Evolutionary conservation across 2,113 vertebrate genomes (phyloP).

Genomic region (Plotosus lineatus): DNA sequence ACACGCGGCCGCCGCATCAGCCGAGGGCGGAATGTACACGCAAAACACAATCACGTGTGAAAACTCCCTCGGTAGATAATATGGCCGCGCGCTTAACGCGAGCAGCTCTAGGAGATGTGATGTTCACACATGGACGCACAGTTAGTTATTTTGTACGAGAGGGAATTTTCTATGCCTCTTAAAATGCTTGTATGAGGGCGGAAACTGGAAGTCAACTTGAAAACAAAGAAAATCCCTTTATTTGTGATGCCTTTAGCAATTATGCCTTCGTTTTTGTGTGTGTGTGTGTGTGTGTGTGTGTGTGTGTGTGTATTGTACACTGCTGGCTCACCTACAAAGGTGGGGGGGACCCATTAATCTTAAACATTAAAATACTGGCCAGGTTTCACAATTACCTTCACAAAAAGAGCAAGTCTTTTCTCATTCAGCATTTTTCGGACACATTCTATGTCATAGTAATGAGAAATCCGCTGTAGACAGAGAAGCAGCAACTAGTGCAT

Average conservation of each 20-base stretch:
- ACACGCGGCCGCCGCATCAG: no score
- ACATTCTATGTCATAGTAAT: not conserved
- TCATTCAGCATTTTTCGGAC: not conserved
- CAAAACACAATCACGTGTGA: no score
- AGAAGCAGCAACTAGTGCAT: not conserved
- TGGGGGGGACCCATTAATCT: not conserved
- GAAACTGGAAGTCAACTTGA: no score
- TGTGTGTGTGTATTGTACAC: not conserved
- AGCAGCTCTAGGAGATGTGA: no score
- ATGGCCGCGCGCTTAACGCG: no score
- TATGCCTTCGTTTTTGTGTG: not conserved
- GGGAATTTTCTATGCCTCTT: not conserved
- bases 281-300: not conserved
- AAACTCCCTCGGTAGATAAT: no score
- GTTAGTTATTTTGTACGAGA: not conserved
- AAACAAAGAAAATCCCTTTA: no score
- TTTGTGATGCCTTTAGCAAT: not conserved
- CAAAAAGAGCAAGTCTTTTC: not conserved
- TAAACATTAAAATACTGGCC: not conserved
- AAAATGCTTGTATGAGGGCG: not conserved
- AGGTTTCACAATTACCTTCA: not conserved
- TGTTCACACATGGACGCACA: constrained; percentile 5
- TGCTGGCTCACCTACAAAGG: not conserved
- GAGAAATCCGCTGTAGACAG: not conserved
- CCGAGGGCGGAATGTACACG: no score